Percentiles rank a stretch among this genome's conserved stretches.
Conservation (phyloP, 2,113 vertebrate species). For the Lophochroa leadbeateri region DNA sequence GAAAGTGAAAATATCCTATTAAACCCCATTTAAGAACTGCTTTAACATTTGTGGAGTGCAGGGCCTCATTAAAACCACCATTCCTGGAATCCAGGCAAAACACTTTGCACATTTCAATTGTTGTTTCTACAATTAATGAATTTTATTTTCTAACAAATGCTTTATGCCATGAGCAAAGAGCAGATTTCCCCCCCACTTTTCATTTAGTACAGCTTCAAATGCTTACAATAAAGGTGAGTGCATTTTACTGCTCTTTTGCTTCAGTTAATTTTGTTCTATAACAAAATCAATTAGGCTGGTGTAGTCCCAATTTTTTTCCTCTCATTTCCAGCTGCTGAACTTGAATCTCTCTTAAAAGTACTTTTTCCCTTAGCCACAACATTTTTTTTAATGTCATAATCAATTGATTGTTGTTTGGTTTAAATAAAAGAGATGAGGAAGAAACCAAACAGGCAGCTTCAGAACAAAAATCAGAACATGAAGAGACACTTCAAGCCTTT, state of each 20-base stretch:
- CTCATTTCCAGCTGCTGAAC: constrained; percentile 69
- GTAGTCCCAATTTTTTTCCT: constrained; percentile 45
- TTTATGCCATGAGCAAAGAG: constrained; percentile 58
- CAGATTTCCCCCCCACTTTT: neutral
- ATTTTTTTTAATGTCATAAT: constrained; percentile 71
- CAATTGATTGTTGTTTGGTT: constrained; percentile 69
- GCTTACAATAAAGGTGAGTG: constrained; percentile 64
- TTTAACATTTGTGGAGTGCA: constrained; percentile 57
- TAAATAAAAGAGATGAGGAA: constrained; percentile 65
- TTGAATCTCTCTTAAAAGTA: constrained; percentile 74
- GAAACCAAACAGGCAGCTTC: constrained; percentile 55
- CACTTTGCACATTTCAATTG: constrained; percentile 78
- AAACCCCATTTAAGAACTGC: constrained; percentile 27
- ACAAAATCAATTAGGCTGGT: constrained; percentile 79
- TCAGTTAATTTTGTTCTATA: constrained; percentile 70
- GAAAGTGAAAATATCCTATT: constrained; percentile 57
- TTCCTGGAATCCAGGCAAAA: constrained; percentile 81
- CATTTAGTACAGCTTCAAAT: constrained; percentile 66
- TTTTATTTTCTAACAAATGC: constrained; percentile 78
- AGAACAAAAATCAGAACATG: constrained; percentile 70
- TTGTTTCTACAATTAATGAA: constrained; percentile 84
- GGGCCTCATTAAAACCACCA: constrained; percentile 77
- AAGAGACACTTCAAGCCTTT: constrained; percentile 69
- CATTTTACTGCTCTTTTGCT: constrained; percentile 67
- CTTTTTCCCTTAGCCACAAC: constrained; percentile 57